phyloP scores from a whole-genome alignment of 1,140 invertebrate genomes.

The Halyomorpha halys region DNA sequence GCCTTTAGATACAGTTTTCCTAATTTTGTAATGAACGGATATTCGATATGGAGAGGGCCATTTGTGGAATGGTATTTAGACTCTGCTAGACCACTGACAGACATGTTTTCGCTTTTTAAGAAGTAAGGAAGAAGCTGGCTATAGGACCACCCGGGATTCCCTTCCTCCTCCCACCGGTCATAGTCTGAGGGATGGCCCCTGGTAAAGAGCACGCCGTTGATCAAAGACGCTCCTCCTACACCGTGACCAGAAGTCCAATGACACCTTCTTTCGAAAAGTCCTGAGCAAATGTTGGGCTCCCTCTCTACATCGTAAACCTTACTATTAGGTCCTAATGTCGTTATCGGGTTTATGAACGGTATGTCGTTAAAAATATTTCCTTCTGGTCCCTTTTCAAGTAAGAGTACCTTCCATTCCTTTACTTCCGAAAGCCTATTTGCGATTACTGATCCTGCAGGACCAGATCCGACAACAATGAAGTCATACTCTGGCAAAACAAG shows the following conservation, averaged over 20 bases:
- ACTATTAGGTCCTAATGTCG: slow-evolving; percentile 45
- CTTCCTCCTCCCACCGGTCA: slow-evolving; percentile 57
- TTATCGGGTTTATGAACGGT: slow-evolving; percentile 36
- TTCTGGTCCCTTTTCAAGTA: slow-evolving; percentile 62
- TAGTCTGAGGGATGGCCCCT: slow-evolving; percentile 65
- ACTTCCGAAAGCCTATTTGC: slow-evolving; percentile 54
- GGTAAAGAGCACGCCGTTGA: slow-evolving; percentile 80
- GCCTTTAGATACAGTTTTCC: slow-evolving; percentile 51
- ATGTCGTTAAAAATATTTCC: slow-evolving; percentile 43
- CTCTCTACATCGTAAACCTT: slow-evolving; percentile 54
- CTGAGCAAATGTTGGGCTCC: slow-evolving; percentile 38
- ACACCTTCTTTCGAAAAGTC: slow-evolving; percentile 40
- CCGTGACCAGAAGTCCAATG: slow-evolving; percentile 48
- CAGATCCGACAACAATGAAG: slow-evolving; percentile 30
- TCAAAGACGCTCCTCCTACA: slow-evolving; percentile 60
- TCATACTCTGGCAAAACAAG: slow-evolving; percentile 29
- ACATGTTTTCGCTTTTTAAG: slow-evolving; percentile 47
- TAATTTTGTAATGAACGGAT: slow-evolving; percentile 40
- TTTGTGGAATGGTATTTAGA: slow-evolving; percentile 46
- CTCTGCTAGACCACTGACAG: slow-evolving; percentile 33
- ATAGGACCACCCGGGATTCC: slow-evolving; percentile 55
- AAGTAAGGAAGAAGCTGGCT: slow-evolving; percentile 58
- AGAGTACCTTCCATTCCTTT: slow-evolving; percentile 44
- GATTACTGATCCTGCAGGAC: slow-evolving; percentile 57
- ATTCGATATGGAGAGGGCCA: slow-evolving; percentile 43